Evolutionary conservation across 2,888 invertebrate species (phyloP).

Genomic region (Spisula solida): DNA sequence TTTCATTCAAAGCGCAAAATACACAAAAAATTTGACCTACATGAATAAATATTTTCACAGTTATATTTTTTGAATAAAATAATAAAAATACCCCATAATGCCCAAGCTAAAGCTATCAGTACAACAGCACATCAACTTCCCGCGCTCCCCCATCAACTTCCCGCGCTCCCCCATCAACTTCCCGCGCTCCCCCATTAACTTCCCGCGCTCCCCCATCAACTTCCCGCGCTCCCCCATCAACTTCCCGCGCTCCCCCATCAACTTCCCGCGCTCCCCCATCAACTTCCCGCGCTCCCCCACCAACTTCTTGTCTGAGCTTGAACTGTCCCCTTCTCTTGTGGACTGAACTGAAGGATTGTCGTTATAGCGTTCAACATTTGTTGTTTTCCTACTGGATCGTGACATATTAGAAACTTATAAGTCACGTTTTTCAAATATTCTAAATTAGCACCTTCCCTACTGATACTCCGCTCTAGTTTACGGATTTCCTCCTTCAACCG

Average conservation of each 20-base stretch:
- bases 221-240: constrained; percentile 74
- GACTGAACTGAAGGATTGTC: constrained; percentile 94
- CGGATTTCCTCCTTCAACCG: constrained; percentile 88
- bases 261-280: constrained; percentile 57
- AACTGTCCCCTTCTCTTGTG: constrained; percentile 90
- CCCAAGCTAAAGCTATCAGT: too few relatives aligned
- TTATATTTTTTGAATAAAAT: too few relatives aligned
- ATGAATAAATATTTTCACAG: too few relatives aligned
- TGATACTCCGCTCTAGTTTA: constrained; percentile 88
- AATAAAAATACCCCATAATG: too few relatives aligned
- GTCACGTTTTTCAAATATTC: constrained; percentile 97
- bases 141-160: constrained; percentile 75
- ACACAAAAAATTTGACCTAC: too few relatives aligned
- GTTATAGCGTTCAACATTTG: constrained; percentile 97
- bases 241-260: constrained; percentile 75
- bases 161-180: constrained; percentile 74
- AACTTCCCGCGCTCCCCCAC: constrained; percentile 67
- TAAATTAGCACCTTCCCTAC: constrained; percentile 94
- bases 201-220: constrained; percentile 74
- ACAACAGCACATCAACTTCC: background rate
- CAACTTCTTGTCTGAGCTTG: constrained; percentile 75
- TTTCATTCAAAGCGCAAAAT: too few relatives aligned
- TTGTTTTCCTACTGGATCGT: constrained; percentile 91
- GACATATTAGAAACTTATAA: constrained; percentile 92
- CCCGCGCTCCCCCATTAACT: constrained; percentile 74